phyloP scores from a whole-genome alignment of 2,113 vertebrate genomes.

The Eolophus roseicapilla region DNA sequence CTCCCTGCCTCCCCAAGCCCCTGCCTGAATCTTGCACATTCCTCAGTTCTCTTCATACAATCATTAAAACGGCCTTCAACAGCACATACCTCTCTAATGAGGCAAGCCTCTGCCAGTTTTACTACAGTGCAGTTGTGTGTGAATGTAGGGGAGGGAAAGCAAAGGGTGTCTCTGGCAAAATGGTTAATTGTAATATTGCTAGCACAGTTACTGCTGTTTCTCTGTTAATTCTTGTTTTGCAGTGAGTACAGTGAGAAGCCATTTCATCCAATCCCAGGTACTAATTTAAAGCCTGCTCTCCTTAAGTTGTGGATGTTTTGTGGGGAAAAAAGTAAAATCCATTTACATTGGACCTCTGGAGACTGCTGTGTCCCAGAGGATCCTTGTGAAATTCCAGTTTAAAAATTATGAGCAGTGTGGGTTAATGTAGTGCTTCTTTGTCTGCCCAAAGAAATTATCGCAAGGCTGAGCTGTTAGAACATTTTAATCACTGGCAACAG shows the following conservation, averaged over 20 bases:
- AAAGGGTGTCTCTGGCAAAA: not conserved
- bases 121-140: not conserved
- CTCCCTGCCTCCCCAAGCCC: not conserved
- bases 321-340: not conserved
- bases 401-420: not conserved
- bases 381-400: not conserved
- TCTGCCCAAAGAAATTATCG: not conserved
- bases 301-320: not conserved
- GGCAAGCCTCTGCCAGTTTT: not conserved
- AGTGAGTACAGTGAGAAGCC: not conserved
- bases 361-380: not conserved
- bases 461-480: not conserved
- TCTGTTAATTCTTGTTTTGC: not conserved
- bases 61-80: not conserved
- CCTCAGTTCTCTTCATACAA: not conserved
- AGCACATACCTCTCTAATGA: not conserved
- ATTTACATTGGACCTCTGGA: not conserved
- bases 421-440: conserved; percentile 5
- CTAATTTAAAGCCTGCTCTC: not conserved
- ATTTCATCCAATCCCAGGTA: not conserved
- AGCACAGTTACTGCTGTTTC: not conserved
- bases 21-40: not conserved
- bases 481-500: conserved; percentile 12
- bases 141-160: not conserved
- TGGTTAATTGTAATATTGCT: not conserved